phyloP scores from a whole-genome alignment of 2,113 vertebrate species.

The Candoia aspera region DNA sequence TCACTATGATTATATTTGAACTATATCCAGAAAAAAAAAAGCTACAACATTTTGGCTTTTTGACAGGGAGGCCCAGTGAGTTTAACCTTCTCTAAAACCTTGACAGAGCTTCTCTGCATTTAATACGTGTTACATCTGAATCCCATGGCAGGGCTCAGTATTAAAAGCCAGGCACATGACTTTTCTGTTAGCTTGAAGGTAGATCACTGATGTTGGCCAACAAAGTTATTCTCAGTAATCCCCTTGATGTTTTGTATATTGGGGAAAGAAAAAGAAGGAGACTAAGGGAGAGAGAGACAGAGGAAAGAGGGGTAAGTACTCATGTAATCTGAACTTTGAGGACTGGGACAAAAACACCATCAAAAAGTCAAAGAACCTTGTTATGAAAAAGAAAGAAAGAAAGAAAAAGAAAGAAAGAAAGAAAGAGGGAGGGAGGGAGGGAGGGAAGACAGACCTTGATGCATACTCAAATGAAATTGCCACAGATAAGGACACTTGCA shows the following conservation, averaged over 20 bases:
- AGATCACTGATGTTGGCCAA: constrained; percentile 84
- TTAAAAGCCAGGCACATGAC: constrained; percentile 80
- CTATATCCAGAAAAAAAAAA: constrained; percentile 55
- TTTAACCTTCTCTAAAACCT: constrained; percentile 82
- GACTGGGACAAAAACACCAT: constrained; percentile 82
- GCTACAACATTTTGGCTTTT: constrained; percentile 79
- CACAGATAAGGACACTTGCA: neutral
- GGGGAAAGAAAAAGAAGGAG: constrained; percentile 22
- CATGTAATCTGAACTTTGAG: constrained; percentile 83
- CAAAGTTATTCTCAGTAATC: constrained; percentile 85
- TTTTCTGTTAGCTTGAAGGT: constrained; percentile 86
- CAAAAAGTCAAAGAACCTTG: constrained; percentile 72
- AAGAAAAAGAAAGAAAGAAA: neutral
- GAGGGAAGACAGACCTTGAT: neutral
- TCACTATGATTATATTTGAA: constrained; percentile 74
- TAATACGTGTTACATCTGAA: constrained; percentile 85
- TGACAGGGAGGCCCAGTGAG: constrained; percentile 81
- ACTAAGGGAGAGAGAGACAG: neutral
- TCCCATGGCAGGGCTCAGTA: constrained; percentile 85
- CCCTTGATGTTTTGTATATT: constrained; percentile 85
- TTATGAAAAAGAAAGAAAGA: constrained; percentile 26
- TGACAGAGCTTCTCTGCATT: constrained; percentile 80
- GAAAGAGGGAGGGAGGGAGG: neutral
- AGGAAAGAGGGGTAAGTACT: constrained; percentile 65
- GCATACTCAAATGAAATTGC: neutral